These are phyloP conservation scores for Camelus dromedarius DNA, from an alignment of 2,113 vertebrate genomes.

Conservation along the genomic window DNA sequence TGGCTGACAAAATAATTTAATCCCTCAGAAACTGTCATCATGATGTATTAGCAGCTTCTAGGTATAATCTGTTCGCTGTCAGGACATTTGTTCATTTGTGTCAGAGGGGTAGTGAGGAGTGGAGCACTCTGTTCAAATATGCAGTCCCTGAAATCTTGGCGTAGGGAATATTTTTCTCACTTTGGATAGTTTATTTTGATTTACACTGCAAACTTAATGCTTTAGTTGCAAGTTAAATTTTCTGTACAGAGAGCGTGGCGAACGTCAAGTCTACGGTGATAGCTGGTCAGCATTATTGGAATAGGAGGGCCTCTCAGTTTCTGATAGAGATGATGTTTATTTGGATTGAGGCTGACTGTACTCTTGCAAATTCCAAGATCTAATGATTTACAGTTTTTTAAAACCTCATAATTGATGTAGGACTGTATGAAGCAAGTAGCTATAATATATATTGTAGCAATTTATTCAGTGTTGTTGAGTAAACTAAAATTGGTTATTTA, in stretches of 20 bases:
- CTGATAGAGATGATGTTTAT: not conserved
- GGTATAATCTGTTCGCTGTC: not conserved
- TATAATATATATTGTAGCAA: not conserved
- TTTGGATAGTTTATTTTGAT: not conserved
- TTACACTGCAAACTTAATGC: not conserved
- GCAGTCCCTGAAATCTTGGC: not conserved
- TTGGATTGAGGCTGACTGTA: not conserved
- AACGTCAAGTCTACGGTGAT: not conserved
- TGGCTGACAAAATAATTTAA: not conserved
- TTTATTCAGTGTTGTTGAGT: not conserved
- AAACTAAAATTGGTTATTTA: not conserved
- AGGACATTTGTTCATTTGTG: not conserved
- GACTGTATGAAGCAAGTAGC: not conserved
- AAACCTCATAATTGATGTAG: not conserved
- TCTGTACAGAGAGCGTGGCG: not conserved
- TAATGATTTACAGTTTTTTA: not conserved
- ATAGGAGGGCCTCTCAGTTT: not conserved
- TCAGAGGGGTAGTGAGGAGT: not conserved
- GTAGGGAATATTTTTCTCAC: not conserved
- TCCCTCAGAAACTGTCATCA: not conserved
- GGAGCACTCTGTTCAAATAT: not conserved
- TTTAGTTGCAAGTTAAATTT: not conserved
- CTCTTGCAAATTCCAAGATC: not conserved
- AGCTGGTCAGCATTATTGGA: not conserved
- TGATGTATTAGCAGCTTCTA: not conserved